phyloP scores from a whole-genome alignment of 2,113 vertebrate species.

The Rhynchopsitta pachyrhyncha region DNA sequence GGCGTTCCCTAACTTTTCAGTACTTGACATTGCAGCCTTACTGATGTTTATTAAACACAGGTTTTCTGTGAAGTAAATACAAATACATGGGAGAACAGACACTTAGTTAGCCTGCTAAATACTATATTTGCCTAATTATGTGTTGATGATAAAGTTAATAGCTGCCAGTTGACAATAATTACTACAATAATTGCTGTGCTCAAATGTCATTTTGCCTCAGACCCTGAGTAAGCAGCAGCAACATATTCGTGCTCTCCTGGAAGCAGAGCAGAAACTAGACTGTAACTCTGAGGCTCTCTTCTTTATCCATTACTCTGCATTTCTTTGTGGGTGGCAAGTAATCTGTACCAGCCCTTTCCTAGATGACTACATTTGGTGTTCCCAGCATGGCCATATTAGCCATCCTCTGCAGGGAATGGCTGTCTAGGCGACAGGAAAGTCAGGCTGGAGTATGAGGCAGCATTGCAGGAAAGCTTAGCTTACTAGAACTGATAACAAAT shows the following conservation, averaged over 20 bases:
- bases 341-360: conserved; percentile 32
- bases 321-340: conserved; percentile 47
- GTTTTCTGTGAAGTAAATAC: conserved; percentile 48
- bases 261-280: not conserved
- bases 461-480: not conserved
- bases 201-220: conserved; percentile 24
- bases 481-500: conserved; percentile 16
- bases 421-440: not conserved
- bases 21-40: conserved; percentile 6
- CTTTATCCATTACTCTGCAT: not conserved
- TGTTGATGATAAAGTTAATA: conserved; percentile 59
- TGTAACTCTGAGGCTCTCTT: not conserved
- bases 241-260: not conserved
- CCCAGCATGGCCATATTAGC: not conserved
- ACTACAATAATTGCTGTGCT: conserved; percentile 23
- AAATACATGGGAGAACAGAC: conserved; percentile 40
- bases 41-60: conserved; percentile 11
- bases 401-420: not conserved
- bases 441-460: not conserved
- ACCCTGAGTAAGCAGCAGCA: conserved; percentile 4
- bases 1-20: not conserved
- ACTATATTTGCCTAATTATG: conserved; percentile 40
- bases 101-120: conserved; percentile 55
- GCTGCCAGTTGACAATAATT: conserved; percentile 57
- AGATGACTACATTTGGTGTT: conserved; percentile 33